Base-by-base conservation (phyloP, 53 echinoderm and acorn worm species). In the Arbacia lixula region DNA sequence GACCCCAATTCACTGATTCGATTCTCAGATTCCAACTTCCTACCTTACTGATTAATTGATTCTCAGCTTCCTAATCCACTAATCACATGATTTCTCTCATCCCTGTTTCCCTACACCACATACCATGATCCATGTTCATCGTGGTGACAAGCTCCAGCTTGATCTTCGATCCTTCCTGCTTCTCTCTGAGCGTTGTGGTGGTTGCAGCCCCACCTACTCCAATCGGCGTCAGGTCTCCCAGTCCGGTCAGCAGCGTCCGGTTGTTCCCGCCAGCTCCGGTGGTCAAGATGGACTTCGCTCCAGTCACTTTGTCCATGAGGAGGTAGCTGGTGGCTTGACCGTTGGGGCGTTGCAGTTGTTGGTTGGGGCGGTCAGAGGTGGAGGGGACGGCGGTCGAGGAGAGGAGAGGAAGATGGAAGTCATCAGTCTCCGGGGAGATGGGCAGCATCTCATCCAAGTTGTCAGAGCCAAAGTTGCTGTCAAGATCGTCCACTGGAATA, bases 141-240 rank as follows among this genome's bases (percentile, higher is more conserved):
- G 74, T 81, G 31, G 82, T 81, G 43, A 81, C 85, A 21, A 88
- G 61, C 88, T 92, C 92, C 88, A 88, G 67, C 71, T 92, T 92
- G 83, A 92, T 88, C 83, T 92, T 91, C 26, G 88, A 55, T 16
- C 71, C 67, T 0, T 69, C 67, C 40, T 69, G 84, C 26, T 84
- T 67, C 55, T 67, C 68, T 21, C 68, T 63, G 6, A 74, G 53
- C 33, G 63, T 86, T 17, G 60, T 40, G 0, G 54, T 33, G 2
- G 77, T 53, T n/a, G n/a, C n/a, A n/a, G n/a, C n/a, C n/a, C n/a
- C n/a, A n/a, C n/a, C n/a, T n/a, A n/a, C n/a, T n/a, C n/a, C n/a
- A n/a, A n/a, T n/a, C 24, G 60, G 28, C 27, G 40, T 69, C 43
- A 69, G 42, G 40, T 69, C 69, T 27, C 60, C 38, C 34, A 30